phyloP scores from a whole-genome alignment of 2,797 vertebrate genomes.

The Dicrostonyx torquatus region DNA sequence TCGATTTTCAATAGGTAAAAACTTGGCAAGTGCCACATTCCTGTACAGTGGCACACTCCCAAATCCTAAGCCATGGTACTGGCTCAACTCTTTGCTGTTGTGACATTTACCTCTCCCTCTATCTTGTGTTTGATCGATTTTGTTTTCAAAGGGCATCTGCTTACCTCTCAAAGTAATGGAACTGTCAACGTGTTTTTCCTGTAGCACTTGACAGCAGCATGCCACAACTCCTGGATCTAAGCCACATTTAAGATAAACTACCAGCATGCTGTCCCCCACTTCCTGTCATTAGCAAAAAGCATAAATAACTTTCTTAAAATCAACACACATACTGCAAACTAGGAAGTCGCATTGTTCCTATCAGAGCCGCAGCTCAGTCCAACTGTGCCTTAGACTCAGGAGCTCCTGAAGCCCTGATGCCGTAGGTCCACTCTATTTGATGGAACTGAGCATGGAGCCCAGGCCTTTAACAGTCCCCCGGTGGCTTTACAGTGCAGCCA shows the following conservation, averaged over 20 bases:
- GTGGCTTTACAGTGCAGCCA: constrained; percentile 10
- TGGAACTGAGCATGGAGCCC: background rate
- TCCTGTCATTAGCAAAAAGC: constrained; percentile 14
- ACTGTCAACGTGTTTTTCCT: background rate
- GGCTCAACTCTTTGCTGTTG: background rate
- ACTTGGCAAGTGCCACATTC: background rate
- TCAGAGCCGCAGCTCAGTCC: background rate
- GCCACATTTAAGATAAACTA: constrained; percentile 19
- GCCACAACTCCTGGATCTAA: background rate
- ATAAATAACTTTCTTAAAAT: background rate
- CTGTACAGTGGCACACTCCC: background rate
- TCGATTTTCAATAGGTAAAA: constrained; percentile 93
- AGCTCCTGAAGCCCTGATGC: background rate
- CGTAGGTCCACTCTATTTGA: background rate
- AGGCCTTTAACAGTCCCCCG: background rate
- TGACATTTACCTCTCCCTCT: background rate
- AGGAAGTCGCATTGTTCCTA: background rate
- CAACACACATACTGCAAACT: background rate
- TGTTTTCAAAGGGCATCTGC: background rate
- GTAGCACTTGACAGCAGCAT: background rate
- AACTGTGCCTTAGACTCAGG: background rate
- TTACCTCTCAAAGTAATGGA: constrained; percentile 16
- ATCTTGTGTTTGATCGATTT: constrained; percentile 12
- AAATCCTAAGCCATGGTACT: background rate
- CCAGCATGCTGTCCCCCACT: background rate